phyloP scores from a whole-genome alignment of 2,113 vertebrate genomes.

The Sinocyclocheilus grahami region DNA sequence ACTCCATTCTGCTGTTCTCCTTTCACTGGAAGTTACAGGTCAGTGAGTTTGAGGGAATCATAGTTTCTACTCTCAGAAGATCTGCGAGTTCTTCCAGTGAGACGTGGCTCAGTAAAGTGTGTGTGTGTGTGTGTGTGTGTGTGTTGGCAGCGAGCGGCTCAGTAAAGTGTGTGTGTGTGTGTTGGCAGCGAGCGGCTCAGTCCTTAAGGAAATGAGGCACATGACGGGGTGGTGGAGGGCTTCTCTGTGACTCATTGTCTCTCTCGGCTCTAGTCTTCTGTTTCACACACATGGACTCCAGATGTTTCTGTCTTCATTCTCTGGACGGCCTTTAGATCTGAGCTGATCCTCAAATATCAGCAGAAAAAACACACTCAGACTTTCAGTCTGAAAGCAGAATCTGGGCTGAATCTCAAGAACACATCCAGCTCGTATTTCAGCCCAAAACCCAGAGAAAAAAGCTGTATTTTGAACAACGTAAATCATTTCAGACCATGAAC shows the following conservation, averaged over 20 bases:
- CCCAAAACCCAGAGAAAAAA: background rate
- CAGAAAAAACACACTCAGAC: constrained; percentile 43
- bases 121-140: background rate
- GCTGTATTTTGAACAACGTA: background rate
- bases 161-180: background rate
- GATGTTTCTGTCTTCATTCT: constrained; percentile 49
- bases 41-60: background rate
- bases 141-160: too few relatives aligned
- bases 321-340: background rate
- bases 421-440: background rate
- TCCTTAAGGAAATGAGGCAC: constrained; percentile 77
- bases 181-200: constrained; percentile 40
- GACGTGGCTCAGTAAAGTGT: background rate
- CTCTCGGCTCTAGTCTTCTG: constrained; percentile 15
- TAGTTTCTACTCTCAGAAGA: background rate
- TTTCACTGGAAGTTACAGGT: background rate
- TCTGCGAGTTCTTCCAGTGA: background rate
- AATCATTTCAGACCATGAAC: background rate
- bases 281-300: constrained; percentile 30
- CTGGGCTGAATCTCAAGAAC: background rate
- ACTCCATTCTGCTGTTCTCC: background rate
- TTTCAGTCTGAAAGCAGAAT: constrained; percentile 42
- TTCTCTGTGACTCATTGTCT: constrained; percentile 77
- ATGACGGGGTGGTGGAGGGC: constrained; percentile 66
- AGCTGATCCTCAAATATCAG: background rate